Base-by-base conservation (phyloP, 2,888 invertebrate species). In the Lithophane socia region DNA sequence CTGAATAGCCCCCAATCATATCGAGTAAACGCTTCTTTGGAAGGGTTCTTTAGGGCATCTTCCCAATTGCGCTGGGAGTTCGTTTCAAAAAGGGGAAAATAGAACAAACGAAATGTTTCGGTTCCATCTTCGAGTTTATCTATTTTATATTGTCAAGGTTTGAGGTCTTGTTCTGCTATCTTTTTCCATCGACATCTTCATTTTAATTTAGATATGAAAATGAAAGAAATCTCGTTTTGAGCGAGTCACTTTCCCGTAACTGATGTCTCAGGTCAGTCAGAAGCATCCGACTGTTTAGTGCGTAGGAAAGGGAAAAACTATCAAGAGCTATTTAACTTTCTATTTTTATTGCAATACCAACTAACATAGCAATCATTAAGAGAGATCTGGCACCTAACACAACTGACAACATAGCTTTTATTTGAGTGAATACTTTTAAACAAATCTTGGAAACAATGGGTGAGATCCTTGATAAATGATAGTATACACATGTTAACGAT, bases 41-140 rank as follows among this genome's bases (percentile, higher is more conserved):
- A 91, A 90, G 89, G 92, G 90, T 89, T 88, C 87, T 90, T 87
- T 86, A 87, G 88, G 83, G 83, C 86, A 87, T 89, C 87, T 88
- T 89, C 80, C 68, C 87, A 86, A 90, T 90, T 90, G 88, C 79
- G 72, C 77, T 74, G 86, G 79, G 85, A 87, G 78, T 86, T 85
- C 73, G 73, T 89, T 90, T 90, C 86, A 85, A 84, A 78, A 84
- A 81, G 86, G 83, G 82, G 77, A 87, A 88, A 88, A 86, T 88
- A 82, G 75, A 80, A 75, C 70, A 81, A 82, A 65, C 76, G 74
- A 82, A 81, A 87, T 85, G 72, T 79, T 84, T 73, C 64, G 49
- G 69, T 71, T 75, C 77, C 73, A 75, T 82, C 77, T 64, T 71
- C n/a, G 60, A 66, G 64, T 44, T 77, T 83, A 71, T 84, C 65